Conservation (phyloP, 2,888 invertebrate species). For the Tuta absoluta region DNA sequence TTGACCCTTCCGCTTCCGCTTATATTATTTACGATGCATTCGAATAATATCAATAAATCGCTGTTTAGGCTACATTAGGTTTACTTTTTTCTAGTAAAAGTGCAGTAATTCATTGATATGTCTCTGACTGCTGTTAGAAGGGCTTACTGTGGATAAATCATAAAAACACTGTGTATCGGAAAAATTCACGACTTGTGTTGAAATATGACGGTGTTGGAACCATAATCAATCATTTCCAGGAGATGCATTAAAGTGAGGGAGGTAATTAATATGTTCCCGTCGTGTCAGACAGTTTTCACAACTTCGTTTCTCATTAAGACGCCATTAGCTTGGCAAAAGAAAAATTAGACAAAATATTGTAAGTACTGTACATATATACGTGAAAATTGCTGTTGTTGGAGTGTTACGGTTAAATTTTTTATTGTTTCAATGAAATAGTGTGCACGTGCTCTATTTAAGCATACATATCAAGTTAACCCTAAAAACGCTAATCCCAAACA, state of each 20-base stretch:
- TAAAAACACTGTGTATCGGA: constrained; percentile 5
- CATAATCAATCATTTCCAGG: constrained; percentile 59
- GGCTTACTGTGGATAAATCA: constrained; percentile 8
- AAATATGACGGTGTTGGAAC: constrained; percentile 8
- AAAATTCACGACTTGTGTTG: constrained; percentile 12
- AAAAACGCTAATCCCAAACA: constrained; percentile 15
- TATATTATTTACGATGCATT: constrained; percentile 67
- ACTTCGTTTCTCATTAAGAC: constrained; percentile 67
- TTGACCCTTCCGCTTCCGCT: constrained; percentile 66
- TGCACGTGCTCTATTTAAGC: not conserved
- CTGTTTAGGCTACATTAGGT: constrained; percentile 71
- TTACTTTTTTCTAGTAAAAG: constrained; percentile 44
- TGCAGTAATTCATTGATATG: constrained; percentile 32
- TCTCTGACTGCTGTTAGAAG: not conserved
- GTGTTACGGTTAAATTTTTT: too few relatives aligned
- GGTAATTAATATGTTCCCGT: constrained; percentile 73
- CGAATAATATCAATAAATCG: constrained; percentile 70
- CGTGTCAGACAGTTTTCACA: constrained; percentile 52
- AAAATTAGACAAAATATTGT: not conserved
- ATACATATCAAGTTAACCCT: not conserved
- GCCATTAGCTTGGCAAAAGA: constrained; percentile 48
- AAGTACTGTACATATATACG: not conserved
- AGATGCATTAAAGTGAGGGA: constrained; percentile 57
- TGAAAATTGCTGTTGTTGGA: too few relatives aligned
- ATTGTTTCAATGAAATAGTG: not conserved